A percentile compares a stretch with the other conserved stretches of the same genome.
These are phyloP conservation scores for Alviniconcha marisindica DNA, from an alignment of 1,140 invertebrate species.

Conservation along the genomic window DNA sequence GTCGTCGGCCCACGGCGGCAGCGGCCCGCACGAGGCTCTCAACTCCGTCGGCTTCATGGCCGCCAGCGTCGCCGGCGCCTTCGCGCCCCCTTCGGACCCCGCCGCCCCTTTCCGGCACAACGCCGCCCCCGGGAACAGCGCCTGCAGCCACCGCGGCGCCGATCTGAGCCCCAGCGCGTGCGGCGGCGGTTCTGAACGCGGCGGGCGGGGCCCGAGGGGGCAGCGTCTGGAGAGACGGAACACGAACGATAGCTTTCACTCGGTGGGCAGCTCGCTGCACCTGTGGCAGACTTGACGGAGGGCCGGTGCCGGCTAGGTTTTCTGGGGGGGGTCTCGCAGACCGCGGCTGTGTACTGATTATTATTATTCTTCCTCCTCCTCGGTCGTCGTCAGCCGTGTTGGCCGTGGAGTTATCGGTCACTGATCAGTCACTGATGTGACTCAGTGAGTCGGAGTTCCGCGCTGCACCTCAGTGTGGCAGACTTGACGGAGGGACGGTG, in stretches of 20 bases:
- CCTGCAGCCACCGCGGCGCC: not conserved
- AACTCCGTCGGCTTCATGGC: conserved; percentile 18
- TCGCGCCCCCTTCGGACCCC: too few species aligned
- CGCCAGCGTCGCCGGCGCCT: not conserved
- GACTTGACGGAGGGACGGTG: too few species aligned
- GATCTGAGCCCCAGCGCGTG: not conserved
- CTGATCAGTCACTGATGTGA: too few species aligned
- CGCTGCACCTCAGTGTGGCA: too few species aligned
- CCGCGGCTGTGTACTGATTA: too few species aligned
- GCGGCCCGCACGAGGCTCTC: not conserved
- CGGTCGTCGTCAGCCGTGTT: too few species aligned
- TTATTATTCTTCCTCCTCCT: too few species aligned
- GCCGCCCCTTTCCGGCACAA: too few species aligned
- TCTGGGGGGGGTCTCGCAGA: too few species aligned
- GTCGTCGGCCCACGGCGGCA: not conserved
- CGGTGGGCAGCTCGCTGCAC: conserved; percentile 34
- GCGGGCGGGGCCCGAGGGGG: not conserved
- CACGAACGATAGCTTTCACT: conserved; percentile 32
- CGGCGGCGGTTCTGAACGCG: not conserved
- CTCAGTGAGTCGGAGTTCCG: too few species aligned
- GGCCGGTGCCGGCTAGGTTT: not conserved
- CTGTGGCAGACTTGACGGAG: conserved; percentile 34
- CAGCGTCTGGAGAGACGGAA: conserved; percentile 22
- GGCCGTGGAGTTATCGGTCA: too few species aligned
- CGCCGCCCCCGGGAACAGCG: not conserved